Base-by-base conservation (phyloP, 2,113 vertebrate species). In the Hypocryptadius cinnamomeus region DNA sequence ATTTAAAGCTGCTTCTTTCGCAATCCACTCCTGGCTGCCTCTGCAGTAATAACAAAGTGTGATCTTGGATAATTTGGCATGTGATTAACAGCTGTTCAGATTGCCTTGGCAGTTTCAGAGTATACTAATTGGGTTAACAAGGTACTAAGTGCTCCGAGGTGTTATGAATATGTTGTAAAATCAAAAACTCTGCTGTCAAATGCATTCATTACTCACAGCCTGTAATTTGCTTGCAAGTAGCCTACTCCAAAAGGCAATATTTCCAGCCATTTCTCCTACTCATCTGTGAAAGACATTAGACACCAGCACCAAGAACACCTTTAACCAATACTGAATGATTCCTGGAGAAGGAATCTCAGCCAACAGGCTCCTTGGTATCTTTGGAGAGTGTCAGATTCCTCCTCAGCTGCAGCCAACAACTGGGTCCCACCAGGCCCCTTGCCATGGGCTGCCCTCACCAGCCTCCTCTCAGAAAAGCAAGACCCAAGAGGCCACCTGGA, bases 41-140 rank as follows among this genome's bases (percentile, higher is more conserved):
- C 81, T 89, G 59, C 68, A 71, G 68, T 30, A 66, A 71, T 56
- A 85, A 70, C 23, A 22, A 91, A 85, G 28, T 27, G 57, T 9
- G 31, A 66, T 78, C 35, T 59, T 63, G 81, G 91, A 59, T 37
- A 77, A 40, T 83, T 79, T 92, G 79, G 70, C 54, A 80, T 48
- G 51, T 91, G 81, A 89, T 91, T 95, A 95, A 95, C 77, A 85
- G 82, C 63, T 77, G 59, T 50, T 92, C 68, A 68, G 61, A 94
- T 89, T 92, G 78, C 80, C 89, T 79, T 89, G 92, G 81, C 87
- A 90, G 79, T 66, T 96, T 89, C 66, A 90, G 85, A 44, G 2
- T 88, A 78, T 63, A 48, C n/a, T 96, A 92, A 93, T 93, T 91
- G 68, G 42, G 63, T 77, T 96, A 95, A 95, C 89, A 94, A 96